Evolutionary conservation across 2,888 invertebrate species (phyloP), one percentile per base, ranked within the genome.

Genomic region (Axea sp.): DNA sequence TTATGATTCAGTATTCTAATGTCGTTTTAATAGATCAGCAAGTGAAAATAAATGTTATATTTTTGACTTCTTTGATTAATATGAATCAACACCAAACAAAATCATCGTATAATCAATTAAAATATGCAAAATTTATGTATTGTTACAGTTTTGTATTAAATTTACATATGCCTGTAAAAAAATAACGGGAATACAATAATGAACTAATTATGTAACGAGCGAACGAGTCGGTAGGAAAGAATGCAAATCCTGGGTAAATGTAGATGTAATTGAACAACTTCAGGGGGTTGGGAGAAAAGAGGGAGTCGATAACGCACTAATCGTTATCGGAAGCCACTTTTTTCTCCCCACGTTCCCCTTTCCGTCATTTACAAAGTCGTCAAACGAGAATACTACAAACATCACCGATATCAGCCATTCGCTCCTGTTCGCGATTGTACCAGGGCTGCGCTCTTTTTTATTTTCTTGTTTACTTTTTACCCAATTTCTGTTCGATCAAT

Each of bases 241-340:
- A 53, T 30, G 51, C 41, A 51, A 51, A 64, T 69, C 64, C 57
- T 67, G 69, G 22, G 17, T 51, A 59, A 51, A 37, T 35, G 45
- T 69, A 43, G 57, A 60, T 59, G 68, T 35, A 55, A 64, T 45
- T 55, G 47, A 55, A 59, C 51, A 64, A 47, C 55, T 60, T 49
- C 53, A 59, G 45, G 60, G n/a, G 68, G 67, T 57, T 74, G 53
- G 68, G 67, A 69, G 67, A 72, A 51, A 68, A 68, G 43, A 64
- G 74, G 65, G 59, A 64, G 26, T 39, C 74, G 82, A 84, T 84
- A 82, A 68, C 76, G 69, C 73, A 68, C 80, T 83, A 83, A 83
- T 84, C 84, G 82, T 81, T 85, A 85, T 85, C 84, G 60, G 76
- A 64, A 79, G 75, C 75, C 31, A 60, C 75, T 78, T 77, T 77